Conservation (phyloP, 2,797 vertebrate species). For the Urophycis tenuis region DNA sequence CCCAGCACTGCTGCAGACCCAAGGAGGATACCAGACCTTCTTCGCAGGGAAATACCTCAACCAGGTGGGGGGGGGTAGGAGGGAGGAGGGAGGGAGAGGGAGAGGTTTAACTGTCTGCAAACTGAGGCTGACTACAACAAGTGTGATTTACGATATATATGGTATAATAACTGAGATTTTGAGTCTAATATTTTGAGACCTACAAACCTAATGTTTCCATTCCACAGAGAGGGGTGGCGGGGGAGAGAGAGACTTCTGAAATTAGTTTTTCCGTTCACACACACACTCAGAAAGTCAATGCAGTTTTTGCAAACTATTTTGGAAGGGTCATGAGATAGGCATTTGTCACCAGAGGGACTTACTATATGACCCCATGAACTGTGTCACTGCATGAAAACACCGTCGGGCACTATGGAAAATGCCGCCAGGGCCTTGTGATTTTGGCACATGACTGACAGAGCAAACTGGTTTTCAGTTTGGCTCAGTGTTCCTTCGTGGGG, state of each 20-base stretch:
- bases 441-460: neutral
- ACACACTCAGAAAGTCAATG: no score
- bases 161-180: no score
- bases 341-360: neutral
- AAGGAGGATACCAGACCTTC: slow-evolving; percentile 89
- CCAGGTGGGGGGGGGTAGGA: slow-evolving; percentile 68
- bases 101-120: no score
- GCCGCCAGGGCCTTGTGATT: neutral
- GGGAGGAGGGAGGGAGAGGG: neutral
- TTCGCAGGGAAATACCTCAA: slow-evolving; percentile 97
- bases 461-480: neutral
- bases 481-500: neutral
- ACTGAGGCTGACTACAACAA: no score
- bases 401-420: neutral
- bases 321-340: neutral
- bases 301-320: neutral
- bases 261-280: no score
- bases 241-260: neutral
- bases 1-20: slow-evolving; percentile 75
- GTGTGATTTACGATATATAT: no score
- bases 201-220: no score
- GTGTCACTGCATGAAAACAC: neutral
- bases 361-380: neutral
- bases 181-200: no score
- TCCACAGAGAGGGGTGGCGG: no score